Conservation (phyloP, 2,113 vertebrate species). For the Dipodomys stephensi region DNA sequence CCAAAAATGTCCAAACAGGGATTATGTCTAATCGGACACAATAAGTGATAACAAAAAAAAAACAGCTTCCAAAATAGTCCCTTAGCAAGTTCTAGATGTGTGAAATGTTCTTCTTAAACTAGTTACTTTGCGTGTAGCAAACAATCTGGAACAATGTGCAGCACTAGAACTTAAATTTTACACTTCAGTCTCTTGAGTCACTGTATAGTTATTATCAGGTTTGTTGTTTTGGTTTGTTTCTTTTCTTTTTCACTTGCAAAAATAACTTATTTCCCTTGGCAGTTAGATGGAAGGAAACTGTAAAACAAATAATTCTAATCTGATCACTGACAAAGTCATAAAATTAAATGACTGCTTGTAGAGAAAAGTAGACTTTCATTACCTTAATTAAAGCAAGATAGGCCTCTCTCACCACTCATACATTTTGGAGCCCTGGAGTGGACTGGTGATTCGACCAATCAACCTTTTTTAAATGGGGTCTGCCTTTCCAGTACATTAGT, state of each 20-base stretch:
- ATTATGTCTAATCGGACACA: neutral
- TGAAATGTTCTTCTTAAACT: neutral
- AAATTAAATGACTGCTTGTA: slow-evolving; percentile 83
- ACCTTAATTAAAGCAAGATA: slow-evolving; percentile 84
- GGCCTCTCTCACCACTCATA: slow-evolving; percentile 64
- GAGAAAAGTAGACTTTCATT: slow-evolving; percentile 84
- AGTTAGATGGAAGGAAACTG: slow-evolving; percentile 54
- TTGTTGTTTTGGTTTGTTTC: neutral
- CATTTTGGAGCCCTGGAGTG: slow-evolving; percentile 76
- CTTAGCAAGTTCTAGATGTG: neutral
- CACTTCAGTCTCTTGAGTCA: rapidly evolving
- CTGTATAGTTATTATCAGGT: neutral
- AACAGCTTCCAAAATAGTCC: neutral
- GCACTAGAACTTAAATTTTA: rapidly evolving
- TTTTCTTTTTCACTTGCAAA: neutral
- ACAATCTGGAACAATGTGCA: too few species aligned
- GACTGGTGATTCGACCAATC: slow-evolving; percentile 80
- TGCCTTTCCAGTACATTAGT: slow-evolving; percentile 79
- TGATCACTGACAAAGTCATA: slow-evolving; percentile 80
- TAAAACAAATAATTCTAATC: slow-evolving; percentile 80
- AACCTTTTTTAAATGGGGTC: slow-evolving; percentile 80
- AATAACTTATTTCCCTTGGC: neutral
- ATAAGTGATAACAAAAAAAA: neutral
- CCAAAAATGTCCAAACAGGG: neutral
- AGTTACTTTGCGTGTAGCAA: neutral